A percentile compares a stretch with the other conserved stretches of the same genome.
These are phyloP conservation scores for Falcunculus frontatus DNA, from an alignment of 2,113 vertebrate genomes.

Conservation along the genomic window DNA sequence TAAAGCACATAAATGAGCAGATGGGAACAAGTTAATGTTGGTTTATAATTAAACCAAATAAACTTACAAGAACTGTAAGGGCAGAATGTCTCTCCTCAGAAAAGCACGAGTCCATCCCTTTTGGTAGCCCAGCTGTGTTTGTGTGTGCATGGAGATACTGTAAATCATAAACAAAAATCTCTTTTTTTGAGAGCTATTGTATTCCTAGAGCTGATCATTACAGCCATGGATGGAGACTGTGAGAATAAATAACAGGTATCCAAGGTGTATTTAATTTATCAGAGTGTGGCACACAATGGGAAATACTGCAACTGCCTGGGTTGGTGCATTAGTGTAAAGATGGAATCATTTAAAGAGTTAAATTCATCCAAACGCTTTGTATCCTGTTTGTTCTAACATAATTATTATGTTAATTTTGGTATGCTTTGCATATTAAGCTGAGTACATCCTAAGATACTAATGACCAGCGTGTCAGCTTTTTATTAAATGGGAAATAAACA, in stretches of 20 bases:
- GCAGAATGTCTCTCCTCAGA: background rate
- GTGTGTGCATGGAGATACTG: background rate
- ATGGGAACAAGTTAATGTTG: background rate
- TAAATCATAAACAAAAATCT: background rate
- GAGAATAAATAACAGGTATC: background rate
- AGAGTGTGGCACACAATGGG: constrained; percentile 5
- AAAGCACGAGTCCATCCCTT: background rate
- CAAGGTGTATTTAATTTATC: constrained; percentile 15
- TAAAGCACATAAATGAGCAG: background rate
- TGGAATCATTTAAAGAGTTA: constrained; percentile 68
- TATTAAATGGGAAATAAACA: constrained; percentile 77
- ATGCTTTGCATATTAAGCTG: constrained; percentile 67
- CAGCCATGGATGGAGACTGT: background rate
- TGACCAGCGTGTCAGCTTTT: constrained; percentile 68
- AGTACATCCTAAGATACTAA: constrained; percentile 62
- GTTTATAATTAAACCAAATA: background rate
- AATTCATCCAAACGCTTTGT: constrained; percentile 69
- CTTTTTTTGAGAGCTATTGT: background rate
- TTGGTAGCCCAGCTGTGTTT: background rate
- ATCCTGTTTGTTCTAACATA: constrained; percentile 69
- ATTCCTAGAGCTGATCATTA: background rate
- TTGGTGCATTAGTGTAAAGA: constrained; percentile 50
- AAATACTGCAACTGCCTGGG: constrained; percentile 50
- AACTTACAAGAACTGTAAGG: background rate
- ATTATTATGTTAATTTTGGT: constrained; percentile 74